phyloP scores from a whole-genome alignment of 2,888 invertebrate species.

The Amblyjoppa fuscipennis region DNA sequence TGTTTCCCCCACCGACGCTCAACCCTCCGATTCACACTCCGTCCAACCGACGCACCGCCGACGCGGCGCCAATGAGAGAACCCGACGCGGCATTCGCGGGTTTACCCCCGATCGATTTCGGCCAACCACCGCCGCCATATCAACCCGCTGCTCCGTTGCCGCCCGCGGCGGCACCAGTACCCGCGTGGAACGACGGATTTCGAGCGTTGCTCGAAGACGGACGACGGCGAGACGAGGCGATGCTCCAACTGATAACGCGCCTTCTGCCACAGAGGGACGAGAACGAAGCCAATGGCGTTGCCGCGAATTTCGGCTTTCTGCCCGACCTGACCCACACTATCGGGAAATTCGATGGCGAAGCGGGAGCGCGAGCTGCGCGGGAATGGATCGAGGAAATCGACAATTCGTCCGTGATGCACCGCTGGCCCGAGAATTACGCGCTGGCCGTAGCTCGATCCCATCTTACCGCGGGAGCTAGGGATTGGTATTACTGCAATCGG shows the following conservation, averaged over 20 bases:
- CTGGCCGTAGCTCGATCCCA: background rate
- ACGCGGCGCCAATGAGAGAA: background rate
- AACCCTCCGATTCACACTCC: background rate
- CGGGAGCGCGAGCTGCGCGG: slow-evolving; percentile 7
- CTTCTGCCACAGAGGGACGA: background rate
- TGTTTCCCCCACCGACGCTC: background rate
- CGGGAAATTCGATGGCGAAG: slow-evolving; percentile 21
- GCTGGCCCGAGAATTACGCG: slow-evolving; percentile 20
- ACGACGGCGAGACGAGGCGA: slow-evolving; percentile 27
- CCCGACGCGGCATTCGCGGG: background rate
- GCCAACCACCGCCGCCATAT: slow-evolving; percentile 6
- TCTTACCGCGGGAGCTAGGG: too few species aligned
- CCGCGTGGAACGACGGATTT: background rate
- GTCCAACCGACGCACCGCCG: background rate
- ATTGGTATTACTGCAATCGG: too few species aligned
- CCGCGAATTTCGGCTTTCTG: slow-evolving; percentile 5
- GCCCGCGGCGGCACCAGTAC: background rate
- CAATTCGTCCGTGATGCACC: slow-evolving; percentile 7
- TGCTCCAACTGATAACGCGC: background rate
- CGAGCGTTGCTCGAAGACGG: slow-evolving; percentile 26
- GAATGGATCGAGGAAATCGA: slow-evolving; percentile 41
- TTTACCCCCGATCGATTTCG: background rate
- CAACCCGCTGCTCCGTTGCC: background rate
- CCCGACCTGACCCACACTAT: slow-evolving; percentile 16
- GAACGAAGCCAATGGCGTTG: background rate